Evolutionary conservation across 2,113 vertebrate species (phyloP).

Genomic region (Xiphias gladius): DNA sequence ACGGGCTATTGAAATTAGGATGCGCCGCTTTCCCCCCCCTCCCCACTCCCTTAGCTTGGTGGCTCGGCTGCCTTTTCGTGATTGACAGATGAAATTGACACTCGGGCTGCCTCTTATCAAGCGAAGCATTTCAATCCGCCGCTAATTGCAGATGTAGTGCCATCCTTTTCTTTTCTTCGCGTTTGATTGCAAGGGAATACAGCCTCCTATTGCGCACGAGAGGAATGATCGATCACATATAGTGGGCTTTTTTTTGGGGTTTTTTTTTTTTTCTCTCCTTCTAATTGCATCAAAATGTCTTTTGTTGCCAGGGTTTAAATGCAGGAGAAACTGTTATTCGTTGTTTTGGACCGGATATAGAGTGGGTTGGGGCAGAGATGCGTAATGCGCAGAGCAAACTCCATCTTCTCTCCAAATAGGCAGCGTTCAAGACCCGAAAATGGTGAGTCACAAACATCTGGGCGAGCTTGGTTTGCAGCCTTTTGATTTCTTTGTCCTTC

Average conservation of each 20-base stretch:
- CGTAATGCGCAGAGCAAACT: constrained; percentile 76
- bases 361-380: constrained; percentile 77
- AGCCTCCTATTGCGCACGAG: constrained; percentile 90
- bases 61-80: constrained; percentile 89
- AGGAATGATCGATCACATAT: constrained; percentile 88
- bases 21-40: too few relatives aligned
- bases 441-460: constrained; percentile 80
- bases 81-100: constrained; percentile 97
- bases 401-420: constrained; percentile 76
- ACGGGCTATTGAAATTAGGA: constrained; percentile 95
- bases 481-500: constrained; percentile 59
- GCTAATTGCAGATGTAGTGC: constrained; percentile 93
- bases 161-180: constrained; percentile 87
- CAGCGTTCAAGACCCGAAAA: constrained; percentile 71
- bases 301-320: constrained; percentile 93
- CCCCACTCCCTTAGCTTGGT: constrained; percentile 84
- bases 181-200: constrained; percentile 91
- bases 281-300: constrained; percentile 92
- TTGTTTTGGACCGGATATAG: constrained; percentile 91
- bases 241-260: too few relatives aligned
- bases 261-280: constrained; percentile 38
- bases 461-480: constrained; percentile 52
- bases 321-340: constrained; percentile 91
- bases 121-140: constrained; percentile 91
- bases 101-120: constrained; percentile 91